Evolutionary conservation across 2,888 invertebrate genomes (phyloP).

Genomic region (Acrobasis consociella): DNA sequence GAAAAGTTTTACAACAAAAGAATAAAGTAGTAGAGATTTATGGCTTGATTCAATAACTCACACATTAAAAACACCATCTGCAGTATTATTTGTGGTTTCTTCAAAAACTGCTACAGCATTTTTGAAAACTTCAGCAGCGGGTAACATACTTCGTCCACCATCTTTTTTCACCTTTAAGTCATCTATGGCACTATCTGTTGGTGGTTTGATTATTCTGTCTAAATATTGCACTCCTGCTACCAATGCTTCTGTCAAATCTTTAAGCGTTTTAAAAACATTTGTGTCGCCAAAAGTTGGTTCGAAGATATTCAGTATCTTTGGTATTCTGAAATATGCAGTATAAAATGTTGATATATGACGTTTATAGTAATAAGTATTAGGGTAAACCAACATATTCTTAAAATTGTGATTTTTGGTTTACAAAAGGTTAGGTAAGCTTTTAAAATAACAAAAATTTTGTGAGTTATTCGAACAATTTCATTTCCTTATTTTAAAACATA

Average conservation of each 20-base stretch:
- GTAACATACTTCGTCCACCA: background rate
- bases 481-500: too few relatives aligned
- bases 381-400: background rate
- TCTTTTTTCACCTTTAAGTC: background rate
- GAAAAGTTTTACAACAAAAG: too few relatives aligned
- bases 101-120: constrained; percentile 48
- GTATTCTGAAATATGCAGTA: constrained; percentile 54
- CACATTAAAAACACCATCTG: constrained; percentile 61
- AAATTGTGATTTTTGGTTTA: too few relatives aligned
- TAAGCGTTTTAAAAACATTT: constrained; percentile 55
- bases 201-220: constrained; percentile 44
- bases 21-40: too few relatives aligned
- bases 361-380: background rate
- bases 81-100: constrained; percentile 39
- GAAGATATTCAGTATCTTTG: constrained; percentile 62
- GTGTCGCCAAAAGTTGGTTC: constrained; percentile 69
- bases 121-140: constrained; percentile 43
- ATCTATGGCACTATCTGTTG: constrained; percentile 10
- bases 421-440: too few relatives aligned
- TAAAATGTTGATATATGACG: background rate
- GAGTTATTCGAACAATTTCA: too few relatives aligned
- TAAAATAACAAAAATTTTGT: too few relatives aligned
- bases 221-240: constrained; percentile 57
- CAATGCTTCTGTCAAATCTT: constrained; percentile 53
- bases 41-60: constrained; percentile 49